phyloP scores from a whole-genome alignment of 2,113 vertebrate species.

The Dipodomys stephensi region DNA sequence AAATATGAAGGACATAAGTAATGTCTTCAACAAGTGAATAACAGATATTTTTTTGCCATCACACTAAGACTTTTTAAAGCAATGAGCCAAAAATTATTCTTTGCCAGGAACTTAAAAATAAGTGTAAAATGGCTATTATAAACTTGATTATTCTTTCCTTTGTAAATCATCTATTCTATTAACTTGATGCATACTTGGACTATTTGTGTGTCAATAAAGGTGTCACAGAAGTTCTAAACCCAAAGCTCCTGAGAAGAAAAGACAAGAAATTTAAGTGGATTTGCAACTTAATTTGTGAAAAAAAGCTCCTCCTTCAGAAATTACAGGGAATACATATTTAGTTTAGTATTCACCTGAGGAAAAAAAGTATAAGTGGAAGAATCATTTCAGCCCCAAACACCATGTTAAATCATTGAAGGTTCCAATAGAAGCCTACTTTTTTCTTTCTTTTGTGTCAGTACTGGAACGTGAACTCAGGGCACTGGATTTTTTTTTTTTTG shows the following conservation, averaged over 20 bases:
- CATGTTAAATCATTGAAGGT: neutral
- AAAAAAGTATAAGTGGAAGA: conserved; percentile 24
- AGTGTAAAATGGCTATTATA: conserved; percentile 9
- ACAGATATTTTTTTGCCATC: conserved; percentile 21
- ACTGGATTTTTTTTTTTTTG: no score
- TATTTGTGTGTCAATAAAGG: conserved; percentile 13
- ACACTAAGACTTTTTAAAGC: conserved; percentile 31
- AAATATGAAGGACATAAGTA: conserved; percentile 50
- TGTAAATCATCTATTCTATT: neutral
- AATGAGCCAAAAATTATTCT: conserved; percentile 37
- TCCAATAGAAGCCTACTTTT: neutral
- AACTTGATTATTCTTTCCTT: neutral
- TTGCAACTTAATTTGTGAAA: conserved; percentile 22
- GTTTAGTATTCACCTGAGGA: conserved; percentile 15
- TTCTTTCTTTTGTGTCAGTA: no score
- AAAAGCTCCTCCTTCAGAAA: neutral
- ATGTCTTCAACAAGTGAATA: conserved; percentile 42
- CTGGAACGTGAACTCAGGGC: no score
- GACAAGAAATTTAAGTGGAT: conserved; percentile 40
- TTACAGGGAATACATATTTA: neutral
- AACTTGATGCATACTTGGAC: neutral
- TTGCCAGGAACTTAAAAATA: conserved; percentile 6
- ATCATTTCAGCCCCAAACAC: neutral
- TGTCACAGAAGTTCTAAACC: neutral
- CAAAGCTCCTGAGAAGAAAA: neutral